Conservation (phyloP, 37 sponge, comb jelly and placozoan species). For the Eunapius fragilis region DNA sequence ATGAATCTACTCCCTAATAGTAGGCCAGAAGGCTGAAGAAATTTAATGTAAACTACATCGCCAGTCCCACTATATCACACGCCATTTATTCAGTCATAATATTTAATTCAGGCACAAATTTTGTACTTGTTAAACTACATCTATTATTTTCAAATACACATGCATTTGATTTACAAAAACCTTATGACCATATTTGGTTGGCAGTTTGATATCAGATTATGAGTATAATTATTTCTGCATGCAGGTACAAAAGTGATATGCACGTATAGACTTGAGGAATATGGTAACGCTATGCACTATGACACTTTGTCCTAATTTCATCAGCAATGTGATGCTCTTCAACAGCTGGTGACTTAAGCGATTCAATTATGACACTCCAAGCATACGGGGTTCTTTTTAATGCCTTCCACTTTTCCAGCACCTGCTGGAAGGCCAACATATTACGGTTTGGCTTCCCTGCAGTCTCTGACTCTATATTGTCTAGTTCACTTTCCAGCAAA, state of each 20-base stretch:
- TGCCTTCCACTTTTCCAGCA: slow-evolving; percentile 17
- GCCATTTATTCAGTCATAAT: no score
- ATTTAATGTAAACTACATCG: no score
- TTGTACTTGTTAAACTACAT: no score
- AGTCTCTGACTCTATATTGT: background rate
- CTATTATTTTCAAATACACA: no score
- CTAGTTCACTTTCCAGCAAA: background rate
- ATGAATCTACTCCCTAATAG: no score
- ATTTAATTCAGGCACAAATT: no score
- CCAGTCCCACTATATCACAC: no score
- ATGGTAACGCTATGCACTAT: background rate
- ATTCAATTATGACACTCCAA: slow-evolving; percentile 20
- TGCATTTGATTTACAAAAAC: no score
- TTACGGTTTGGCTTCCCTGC: background rate
- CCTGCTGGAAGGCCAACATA: background rate
- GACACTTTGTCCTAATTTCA: background rate
- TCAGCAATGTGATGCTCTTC: slow-evolving; percentile 9
- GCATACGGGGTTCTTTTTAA: background rate
- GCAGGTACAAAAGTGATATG: background rate
- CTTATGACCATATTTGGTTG: no score
- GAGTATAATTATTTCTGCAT: no score
- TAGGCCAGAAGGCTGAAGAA: no score
- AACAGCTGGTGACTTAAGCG: slow-evolving; percentile 14
- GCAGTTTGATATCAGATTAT: no score
- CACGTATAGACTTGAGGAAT: background rate